A percentile compares a stretch with the other conserved stretches of the same genome.
Conservation (phyloP, 2,113 vertebrate genomes). For the Psittacula cyanocephala region DNA sequence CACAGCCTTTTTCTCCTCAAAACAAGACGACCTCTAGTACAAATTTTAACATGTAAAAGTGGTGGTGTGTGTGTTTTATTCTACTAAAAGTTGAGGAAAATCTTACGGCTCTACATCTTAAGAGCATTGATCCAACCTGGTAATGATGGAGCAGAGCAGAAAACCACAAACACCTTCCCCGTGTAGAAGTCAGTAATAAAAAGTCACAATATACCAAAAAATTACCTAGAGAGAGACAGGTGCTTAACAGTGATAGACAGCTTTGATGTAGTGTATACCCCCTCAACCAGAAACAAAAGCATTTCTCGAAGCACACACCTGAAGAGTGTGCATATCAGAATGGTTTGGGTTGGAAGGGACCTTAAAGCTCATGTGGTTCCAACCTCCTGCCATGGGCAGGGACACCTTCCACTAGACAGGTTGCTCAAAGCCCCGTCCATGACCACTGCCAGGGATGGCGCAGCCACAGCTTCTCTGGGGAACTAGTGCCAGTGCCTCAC, state of each 20-base stretch:
- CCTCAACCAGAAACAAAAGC: background rate
- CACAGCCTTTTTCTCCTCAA: background rate
- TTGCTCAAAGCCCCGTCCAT: background rate
- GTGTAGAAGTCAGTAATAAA: background rate
- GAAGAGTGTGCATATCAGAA: background rate
- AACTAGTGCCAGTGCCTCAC: background rate
- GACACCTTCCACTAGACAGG: background rate
- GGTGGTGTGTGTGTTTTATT: background rate
- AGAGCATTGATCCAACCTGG: rapidly evolving
- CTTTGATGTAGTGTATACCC: rapidly evolving
- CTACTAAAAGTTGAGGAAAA: background rate
- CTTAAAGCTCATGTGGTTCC: background rate
- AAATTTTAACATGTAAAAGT: background rate
- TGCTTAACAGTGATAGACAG: background rate
- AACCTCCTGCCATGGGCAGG: background rate
- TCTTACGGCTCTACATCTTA: rapidly evolving
- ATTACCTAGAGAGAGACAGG: rapidly evolving
- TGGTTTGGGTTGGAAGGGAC: background rate
- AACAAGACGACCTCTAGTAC: background rate
- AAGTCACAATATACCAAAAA: background rate
- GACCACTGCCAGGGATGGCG: background rate
- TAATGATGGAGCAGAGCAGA: background rate
- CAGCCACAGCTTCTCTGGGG: background rate
- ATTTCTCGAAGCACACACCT: rapidly evolving
- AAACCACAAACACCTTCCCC: background rate